phyloP scores from a whole-genome alignment of 2,113 vertebrate species.

The Osmerus eperlanus region DNA sequence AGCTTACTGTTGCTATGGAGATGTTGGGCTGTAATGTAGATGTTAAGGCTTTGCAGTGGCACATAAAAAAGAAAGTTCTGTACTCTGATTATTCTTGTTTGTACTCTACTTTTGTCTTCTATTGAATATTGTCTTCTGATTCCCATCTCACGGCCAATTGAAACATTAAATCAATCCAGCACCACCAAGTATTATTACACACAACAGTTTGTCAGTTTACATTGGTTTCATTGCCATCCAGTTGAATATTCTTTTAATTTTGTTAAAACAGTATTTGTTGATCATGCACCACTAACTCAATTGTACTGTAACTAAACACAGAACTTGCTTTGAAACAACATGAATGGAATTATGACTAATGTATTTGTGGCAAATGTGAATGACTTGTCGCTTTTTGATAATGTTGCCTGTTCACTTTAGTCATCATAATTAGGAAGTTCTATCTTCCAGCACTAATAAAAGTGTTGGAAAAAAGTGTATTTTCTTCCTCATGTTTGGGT shows the following conservation, averaged over 20 bases:
- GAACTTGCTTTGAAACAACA: conserved; percentile 14
- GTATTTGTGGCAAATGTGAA: conserved; percentile 37
- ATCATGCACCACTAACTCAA: conserved; percentile 17
- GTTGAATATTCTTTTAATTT: conserved; percentile 10
- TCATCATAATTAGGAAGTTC: conserved; percentile 30
- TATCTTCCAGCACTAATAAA: conserved; percentile 45
- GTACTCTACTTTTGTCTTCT: no score
- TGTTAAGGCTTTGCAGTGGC: no score
- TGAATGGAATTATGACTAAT: conserved; percentile 16
- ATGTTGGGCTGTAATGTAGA: neutral
- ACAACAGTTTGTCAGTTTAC: conserved; percentile 19
- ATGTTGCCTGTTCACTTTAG: conserved; percentile 38
- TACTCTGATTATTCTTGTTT: no score
- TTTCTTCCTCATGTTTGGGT: neutral
- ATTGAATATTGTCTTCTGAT: no score
- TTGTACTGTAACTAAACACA: conserved; percentile 24
- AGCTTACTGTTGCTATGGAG: conserved; percentile 27
- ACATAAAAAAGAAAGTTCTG: no score
- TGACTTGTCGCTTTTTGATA: conserved; percentile 37
- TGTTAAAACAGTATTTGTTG: conserved; percentile 17
- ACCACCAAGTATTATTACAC: conserved; percentile 61
- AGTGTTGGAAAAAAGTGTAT: neutral
- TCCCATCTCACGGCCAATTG: no score
- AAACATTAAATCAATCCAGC: conserved; percentile 30
- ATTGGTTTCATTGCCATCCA: conserved; percentile 24